Base-by-base conservation (phyloP, 2,113 vertebrate species). In the Tautogolabrus adspersus region DNA sequence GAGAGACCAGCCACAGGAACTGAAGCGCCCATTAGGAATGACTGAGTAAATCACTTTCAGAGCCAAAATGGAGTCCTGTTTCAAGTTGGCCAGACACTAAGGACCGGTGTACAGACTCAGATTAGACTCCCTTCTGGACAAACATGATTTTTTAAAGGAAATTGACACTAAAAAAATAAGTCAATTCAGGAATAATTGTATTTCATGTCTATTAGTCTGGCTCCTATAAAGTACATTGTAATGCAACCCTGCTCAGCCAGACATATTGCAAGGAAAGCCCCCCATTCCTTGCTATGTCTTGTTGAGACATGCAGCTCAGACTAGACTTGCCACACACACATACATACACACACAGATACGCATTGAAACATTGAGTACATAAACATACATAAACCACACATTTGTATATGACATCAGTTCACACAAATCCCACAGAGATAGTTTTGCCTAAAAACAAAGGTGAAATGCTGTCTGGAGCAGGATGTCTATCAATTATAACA, bases 251-350 rank as follows among this genome's bases (percentile, higher is more conserved):
- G 60, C 71, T 75, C 71, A 72, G 52, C 70, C 77, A 86, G 62
- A 66, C 54, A 67, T 21, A n/a, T 64, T 37, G 67, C 47, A 37
- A 76, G 78, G 79, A 84, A 87, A 88, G 57, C 71, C 85, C 84
- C 83, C 77, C 66, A 70, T 87, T 92, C 65, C 68, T 86, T 9
- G 13, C 42, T 19, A 26, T 3, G 52, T 40, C 87, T 67, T 90
- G 91, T 89, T 83, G 72, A 81, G 88, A 88, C 88, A 83, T 58
- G 91, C 64, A 42, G 77, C 49, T 55, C 51, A 73, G 40, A 15
- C 66, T 62, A 86, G 52, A 60, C 34, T 57, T 11, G 1, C 26
- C 75, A 63, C 74, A 82, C 46, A 58, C 40, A 75, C 23, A 61
- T 34, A 59, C 66, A 75, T 26, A 51, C 22, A 54, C 12, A 61